Evolutionary conservation across 2,113 vertebrate species (phyloP).

Genomic region (Melanotaenia duboulayi): DNA sequence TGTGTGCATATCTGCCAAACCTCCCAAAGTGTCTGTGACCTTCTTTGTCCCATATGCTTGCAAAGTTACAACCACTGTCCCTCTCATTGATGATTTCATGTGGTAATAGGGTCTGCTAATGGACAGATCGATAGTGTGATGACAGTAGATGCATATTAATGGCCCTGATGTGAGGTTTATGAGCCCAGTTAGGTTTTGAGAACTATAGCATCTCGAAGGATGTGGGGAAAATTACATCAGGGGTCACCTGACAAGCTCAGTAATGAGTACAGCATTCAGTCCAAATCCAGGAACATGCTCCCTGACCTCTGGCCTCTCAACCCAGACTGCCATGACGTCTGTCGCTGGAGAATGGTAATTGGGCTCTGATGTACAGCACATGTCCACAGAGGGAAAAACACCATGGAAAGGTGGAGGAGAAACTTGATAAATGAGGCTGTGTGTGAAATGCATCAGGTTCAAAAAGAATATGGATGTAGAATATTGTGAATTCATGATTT

Average conservation of each 20-base stretch:
- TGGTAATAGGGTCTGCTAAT: conserved; percentile 50
- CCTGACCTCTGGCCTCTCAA: conserved; percentile 64
- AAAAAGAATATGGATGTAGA: conserved; percentile 15
- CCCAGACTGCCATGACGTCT: conserved; percentile 44
- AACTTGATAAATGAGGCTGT: conserved; percentile 9
- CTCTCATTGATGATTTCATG: conserved; percentile 51
- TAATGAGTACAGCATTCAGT: conserved; percentile 73
- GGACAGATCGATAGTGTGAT: conserved; percentile 61
- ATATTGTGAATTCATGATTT: conserved; percentile 11
- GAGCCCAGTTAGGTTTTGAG: conserved; percentile 34
- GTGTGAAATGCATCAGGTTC: not conserved
- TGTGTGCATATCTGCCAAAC: conserved; percentile 36
- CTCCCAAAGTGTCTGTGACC: conserved; percentile 24
- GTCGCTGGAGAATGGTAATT: conserved; percentile 60
- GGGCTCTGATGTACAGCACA: conserved; percentile 49
- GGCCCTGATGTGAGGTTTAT: conserved; percentile 22
- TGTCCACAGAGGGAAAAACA: conserved; percentile 30
- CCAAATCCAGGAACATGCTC: conserved; percentile 58
- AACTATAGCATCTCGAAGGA: conserved; percentile 58
- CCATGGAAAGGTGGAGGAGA: conserved; percentile 9
- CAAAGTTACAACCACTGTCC: conserved; percentile 30
- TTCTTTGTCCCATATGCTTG: conserved; percentile 17
- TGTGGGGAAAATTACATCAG: conserved; percentile 65
- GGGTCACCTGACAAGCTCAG: conserved; percentile 66
- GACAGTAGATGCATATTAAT: conserved; percentile 68